Conservation (phyloP, 2,888 invertebrate genomes). For the Nomada goodeniana region DNA sequence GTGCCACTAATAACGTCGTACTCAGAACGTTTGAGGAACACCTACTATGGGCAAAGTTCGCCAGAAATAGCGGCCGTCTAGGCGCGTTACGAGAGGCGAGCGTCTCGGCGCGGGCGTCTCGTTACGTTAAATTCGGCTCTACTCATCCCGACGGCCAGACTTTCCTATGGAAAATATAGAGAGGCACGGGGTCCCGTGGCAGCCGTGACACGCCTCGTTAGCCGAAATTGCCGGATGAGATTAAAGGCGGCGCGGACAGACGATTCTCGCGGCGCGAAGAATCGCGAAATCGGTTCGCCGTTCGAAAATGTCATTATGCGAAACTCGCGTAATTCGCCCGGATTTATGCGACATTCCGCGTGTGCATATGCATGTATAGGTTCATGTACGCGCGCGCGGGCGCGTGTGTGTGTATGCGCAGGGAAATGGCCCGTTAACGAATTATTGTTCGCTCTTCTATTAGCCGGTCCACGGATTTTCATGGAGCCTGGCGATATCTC, state of each 20-base stretch:
- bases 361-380: too few species aligned
- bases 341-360: not conserved
- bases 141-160: conserved; percentile 23
- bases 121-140: conserved; percentile 30
- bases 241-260: conserved; percentile 55
- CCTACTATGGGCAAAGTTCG: not conserved
- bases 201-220: conserved; percentile 66
- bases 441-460: conserved; percentile 31
- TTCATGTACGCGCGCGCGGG: not conserved
- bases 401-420: not conserved
- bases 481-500: not conserved
- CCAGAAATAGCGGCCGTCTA: not conserved
- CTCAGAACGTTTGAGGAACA: not conserved
- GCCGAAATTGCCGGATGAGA: conserved; percentile 62
- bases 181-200: conserved; percentile 26
- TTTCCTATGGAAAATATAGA: conserved; percentile 40
- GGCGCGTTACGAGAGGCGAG: not conserved
- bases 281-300: conserved; percentile 34
- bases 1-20: not conserved
- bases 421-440: conserved; percentile 27
- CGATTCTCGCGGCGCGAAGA: conserved; percentile 20
- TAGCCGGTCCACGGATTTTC: not conserved
- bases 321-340: conserved; percentile 26
- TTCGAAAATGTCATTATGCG: conserved; percentile 45
- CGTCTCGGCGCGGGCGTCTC: not conserved